Evolutionary conservation across 2,113 vertebrate species (phyloP), one percentile per base, ranked within the genome.

Genomic region (Centropus bengalensis): DNA sequence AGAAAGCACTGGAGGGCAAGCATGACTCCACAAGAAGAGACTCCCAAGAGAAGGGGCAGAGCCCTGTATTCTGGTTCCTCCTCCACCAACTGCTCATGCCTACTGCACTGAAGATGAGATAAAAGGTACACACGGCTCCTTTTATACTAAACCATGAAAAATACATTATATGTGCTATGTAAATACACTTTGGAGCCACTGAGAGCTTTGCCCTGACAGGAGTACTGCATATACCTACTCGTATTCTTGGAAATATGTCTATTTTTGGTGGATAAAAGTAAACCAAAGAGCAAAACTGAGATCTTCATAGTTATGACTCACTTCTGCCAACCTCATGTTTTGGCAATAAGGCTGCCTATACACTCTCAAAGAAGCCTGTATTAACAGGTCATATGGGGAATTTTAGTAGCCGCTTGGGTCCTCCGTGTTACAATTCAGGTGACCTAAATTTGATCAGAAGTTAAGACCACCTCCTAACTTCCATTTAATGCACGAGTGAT

Each of bases 141-240:
- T 89, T 81, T 58, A 93, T 36, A 76, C 24, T 14, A 42, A 82
- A 89, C 60, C 60, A 52, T 78, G 52, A 82, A 89, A 82, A 94
- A 88, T 30, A 91, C 23, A 79, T 86, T 82, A 71, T 88, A 79
- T 44, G 76, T 94, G 89, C 75, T 83, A 69, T 54, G 68, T 58
- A 91, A 96, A 91, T 67, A 93, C 20, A 66, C 42, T n/a, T 69
- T 36, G 38, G 80, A 86, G 92, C 68, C 88, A 92, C 82, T 63
- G 52, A 91, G 92, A 96, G 89, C 89, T 95, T 87, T 96, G 94
- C 60, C 82, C 92, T 91, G 92, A 96, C 95, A 97, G 85, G 92
- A 94, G 88, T 92, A 73, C 66, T 64, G 82, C 86, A 55, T 36
- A 69, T 64, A 78, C 82, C 92, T 97, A 86, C 91, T 81, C 89